These are phyloP conservation scores for Pantherophis vulpinus DNA, from an alignment of 2,797 vertebrate species.

Conservation along the genomic window DNA sequence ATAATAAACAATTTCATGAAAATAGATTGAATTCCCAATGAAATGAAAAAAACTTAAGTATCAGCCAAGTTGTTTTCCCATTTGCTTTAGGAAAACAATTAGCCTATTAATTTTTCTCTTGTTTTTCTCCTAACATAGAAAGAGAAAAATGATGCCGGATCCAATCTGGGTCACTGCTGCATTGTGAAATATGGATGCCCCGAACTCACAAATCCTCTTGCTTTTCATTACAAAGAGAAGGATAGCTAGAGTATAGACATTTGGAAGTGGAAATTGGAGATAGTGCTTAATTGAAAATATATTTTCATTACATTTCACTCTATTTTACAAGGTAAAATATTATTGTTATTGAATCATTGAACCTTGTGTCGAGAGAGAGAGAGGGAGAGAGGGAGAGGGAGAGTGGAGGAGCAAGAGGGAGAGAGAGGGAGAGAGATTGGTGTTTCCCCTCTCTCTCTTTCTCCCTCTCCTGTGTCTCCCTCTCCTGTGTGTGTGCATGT, in stretches of 20 bases:
- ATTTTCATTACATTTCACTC: neutral
- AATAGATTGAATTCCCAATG: slow-evolving; percentile 44
- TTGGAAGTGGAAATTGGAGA: neutral
- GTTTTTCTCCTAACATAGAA: neutral
- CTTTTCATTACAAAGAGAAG: neutral
- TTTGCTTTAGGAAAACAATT: neutral
- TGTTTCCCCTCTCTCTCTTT: neutral
- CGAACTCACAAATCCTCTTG: neutral
- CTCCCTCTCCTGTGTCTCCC: too few species aligned
- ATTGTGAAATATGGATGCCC: neutral
- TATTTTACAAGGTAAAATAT: neutral
- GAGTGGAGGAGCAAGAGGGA: fast-evolving
- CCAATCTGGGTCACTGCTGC: neutral
- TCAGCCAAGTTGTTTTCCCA: slow-evolving; percentile 13
- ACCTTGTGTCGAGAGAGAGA: neutral
- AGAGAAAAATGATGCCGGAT: neutral
- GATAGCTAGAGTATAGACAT: neutral
- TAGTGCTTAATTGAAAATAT: neutral
- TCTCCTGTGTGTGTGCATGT: neutral
- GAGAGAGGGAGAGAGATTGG: neutral
- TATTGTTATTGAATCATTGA: neutral
- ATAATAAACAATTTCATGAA: slow-evolving; percentile 40
- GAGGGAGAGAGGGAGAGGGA: fast-evolving
- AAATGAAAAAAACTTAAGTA: neutral
- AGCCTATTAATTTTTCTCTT: neutral